Evolutionary conservation across 2,888 invertebrate species (phyloP).

Genomic region (Cosmia pyralina): DNA sequence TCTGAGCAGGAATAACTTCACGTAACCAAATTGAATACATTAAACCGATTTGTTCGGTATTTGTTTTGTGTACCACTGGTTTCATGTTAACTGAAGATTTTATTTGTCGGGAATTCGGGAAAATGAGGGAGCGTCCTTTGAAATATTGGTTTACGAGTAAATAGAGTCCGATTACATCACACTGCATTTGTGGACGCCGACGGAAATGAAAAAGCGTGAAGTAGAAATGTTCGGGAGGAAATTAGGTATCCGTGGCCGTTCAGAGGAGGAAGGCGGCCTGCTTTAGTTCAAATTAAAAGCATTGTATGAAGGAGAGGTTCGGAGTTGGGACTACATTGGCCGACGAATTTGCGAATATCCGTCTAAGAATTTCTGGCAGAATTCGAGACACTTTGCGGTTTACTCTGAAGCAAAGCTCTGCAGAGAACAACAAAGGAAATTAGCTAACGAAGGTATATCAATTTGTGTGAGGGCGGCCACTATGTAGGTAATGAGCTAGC

Average conservation of each 20-base stretch:
- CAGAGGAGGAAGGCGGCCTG: neutral
- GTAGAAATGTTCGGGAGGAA: slow-evolving; percentile 40
- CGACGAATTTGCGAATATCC: slow-evolving; percentile 5
- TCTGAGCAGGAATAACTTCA: slow-evolving; percentile 33
- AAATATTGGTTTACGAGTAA: slow-evolving; percentile 25
- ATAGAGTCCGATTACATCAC: slow-evolving; percentile 39
- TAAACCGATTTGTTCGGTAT: slow-evolving; percentile 40
- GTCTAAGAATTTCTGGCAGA: neutral
- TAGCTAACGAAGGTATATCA: slow-evolving; percentile 29
- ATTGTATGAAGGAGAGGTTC: slow-evolving; percentile 3
- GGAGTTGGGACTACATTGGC: neutral
- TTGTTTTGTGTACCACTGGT: slow-evolving; percentile 36
- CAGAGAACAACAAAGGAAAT: slow-evolving; percentile 1
- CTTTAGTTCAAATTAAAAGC: slow-evolving; percentile 20
- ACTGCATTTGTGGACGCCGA: slow-evolving; percentile 35
- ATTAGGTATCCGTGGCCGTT: slow-evolving; percentile 29
- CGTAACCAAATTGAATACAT: slow-evolving; percentile 50
- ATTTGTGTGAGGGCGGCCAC: slow-evolving; percentile 23
- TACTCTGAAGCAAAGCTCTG: neutral
- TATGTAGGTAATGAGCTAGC: slow-evolving; percentile 11
- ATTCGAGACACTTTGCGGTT: slow-evolving; percentile 1
- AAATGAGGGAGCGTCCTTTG: slow-evolving; percentile 21
- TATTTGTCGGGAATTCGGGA: slow-evolving; percentile 5
- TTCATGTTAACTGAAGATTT: slow-evolving; percentile 26
- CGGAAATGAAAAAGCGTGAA: slow-evolving; percentile 52